phyloP scores from a whole-genome alignment of 2,113 vertebrate genomes.

The human (Homo sapiens) region GRCh38 chr6:65947501-65948000 shows the following conservation, averaged over 20 bases:
- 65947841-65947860: not conserved
- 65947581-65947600: not conserved
- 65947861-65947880: not conserved
- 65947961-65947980: not conserved
- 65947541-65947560: not conserved
- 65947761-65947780: not conserved
- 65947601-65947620: not conserved
- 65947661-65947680: not conserved
- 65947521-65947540: not conserved
- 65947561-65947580: not conserved
- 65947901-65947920: not conserved
- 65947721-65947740: not conserved
- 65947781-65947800: not conserved
- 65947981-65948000: not conserved
- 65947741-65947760: not conserved
- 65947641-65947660: not conserved
- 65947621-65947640: not conserved
- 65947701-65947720: not conserved
- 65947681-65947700: not conserved
- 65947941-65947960: not conserved
- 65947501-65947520: not conserved
- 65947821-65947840: not conserved
- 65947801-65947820: not conserved
- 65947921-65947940: not conserved
- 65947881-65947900: not conserved